Evolutionary conservation across 2,797 vertebrate genomes (phyloP).

Genomic region (Parotocinclus haroldoi): DNA sequence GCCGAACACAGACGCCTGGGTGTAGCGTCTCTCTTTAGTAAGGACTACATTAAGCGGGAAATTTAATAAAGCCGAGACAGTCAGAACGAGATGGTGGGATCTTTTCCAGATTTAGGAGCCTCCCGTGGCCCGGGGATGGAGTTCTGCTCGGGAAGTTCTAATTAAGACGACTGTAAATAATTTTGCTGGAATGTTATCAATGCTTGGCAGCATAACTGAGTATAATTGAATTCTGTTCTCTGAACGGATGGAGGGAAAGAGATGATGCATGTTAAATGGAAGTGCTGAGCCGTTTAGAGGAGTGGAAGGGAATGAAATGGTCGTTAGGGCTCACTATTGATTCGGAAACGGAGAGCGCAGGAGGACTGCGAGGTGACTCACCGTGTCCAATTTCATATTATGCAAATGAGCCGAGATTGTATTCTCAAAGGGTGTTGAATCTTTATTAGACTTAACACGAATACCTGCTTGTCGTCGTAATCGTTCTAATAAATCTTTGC

Average conservation of each 20-base stretch:
- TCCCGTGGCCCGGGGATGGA: conserved; percentile 33
- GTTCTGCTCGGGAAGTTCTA: conserved; percentile 43
- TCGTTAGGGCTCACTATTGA: conserved; percentile 40
- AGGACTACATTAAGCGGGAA: neutral
- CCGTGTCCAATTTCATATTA: conserved; percentile 15
- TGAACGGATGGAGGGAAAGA: conserved; percentile 43
- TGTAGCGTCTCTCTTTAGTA: too few relatives aligned
- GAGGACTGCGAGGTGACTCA: conserved; percentile 23
- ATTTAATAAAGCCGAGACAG: conserved; percentile 29
- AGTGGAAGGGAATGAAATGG: conserved; percentile 38
- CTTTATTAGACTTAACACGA: neutral
- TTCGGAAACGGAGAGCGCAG: conserved; percentile 37
- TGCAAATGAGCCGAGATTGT: neutral
- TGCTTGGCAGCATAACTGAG: conserved; percentile 59
- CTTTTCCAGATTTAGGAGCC: conserved; percentile 35
- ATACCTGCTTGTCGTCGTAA: neutral
- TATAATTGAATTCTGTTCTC: conserved; percentile 60
- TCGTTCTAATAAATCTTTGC: too few relatives aligned
- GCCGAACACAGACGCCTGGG: too few relatives aligned
- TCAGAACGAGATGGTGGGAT: conserved; percentile 31
- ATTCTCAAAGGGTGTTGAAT: conserved; percentile 8
- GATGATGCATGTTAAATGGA: conserved; percentile 40
- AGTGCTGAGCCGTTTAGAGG: conserved; percentile 34
- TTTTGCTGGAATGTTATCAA: conserved; percentile 70
- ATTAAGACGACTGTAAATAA: conserved; percentile 58